phyloP scores from a whole-genome alignment of 2,797 vertebrate genomes.

The Diplodus sargus region DNA sequence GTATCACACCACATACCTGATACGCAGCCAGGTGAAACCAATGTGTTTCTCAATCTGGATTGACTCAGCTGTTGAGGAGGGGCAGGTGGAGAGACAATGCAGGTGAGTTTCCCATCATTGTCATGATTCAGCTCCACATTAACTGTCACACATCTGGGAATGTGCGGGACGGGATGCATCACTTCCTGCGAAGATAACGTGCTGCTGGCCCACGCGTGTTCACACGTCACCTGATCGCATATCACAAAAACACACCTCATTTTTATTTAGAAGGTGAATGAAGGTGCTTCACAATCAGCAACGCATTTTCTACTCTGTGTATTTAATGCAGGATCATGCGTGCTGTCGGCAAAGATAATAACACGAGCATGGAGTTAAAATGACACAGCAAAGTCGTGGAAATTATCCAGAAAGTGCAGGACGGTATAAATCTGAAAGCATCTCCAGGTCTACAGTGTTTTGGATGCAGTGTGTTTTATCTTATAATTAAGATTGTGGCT shows the following conservation, averaged over 20 bases:
- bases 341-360: neutral
- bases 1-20: slow-evolving; percentile 11
- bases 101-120: neutral
- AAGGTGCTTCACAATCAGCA: neutral
- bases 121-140: neutral
- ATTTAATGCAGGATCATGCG: no score
- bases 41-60: neutral
- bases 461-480: neutral
- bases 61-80: neutral
- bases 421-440: neutral
- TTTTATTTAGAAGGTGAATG: neutral
- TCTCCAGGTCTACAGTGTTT: no score
- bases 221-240: neutral
- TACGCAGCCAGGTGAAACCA: neutral
- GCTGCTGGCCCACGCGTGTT: neutral
- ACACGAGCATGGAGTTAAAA: neutral
- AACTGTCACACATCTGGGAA: neutral
- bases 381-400: neutral
- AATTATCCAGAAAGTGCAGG: neutral
- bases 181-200: neutral
- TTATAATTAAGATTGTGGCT: neutral
- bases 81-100: neutral
- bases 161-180: neutral
- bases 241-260: neutral
- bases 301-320: no score